These are phyloP conservation scores for Sylvia borin DNA, from an alignment of 2,797 vertebrate genomes.

Conservation along the genomic window DNA sequence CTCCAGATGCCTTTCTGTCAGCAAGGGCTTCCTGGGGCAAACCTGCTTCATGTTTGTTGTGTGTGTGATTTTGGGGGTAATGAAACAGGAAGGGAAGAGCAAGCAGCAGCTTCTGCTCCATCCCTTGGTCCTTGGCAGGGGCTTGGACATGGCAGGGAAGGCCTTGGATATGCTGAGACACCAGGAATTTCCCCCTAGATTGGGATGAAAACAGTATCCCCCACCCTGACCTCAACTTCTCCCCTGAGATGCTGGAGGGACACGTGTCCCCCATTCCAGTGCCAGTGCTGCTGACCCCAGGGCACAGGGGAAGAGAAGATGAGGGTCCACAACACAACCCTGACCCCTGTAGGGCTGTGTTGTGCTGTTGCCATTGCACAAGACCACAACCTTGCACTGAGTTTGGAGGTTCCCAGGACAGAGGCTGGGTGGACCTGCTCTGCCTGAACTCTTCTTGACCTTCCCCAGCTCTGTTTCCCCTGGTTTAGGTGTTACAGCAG, in stretches of 20 bases:
- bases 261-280: fast-evolving
- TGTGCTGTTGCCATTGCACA: fast-evolving
- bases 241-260: neutral
- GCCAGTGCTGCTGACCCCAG: neutral
- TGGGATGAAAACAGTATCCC: neutral
- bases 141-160: neutral
- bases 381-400: neutral
- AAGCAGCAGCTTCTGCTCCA: neutral
- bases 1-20: neutral
- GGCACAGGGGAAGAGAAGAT: fast-evolving
- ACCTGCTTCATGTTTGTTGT: neutral
- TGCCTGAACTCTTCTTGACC: neutral
- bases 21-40: neutral
- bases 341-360: fast-evolving
- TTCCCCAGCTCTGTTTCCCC: neutral
- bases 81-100: neutral
- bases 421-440: neutral
- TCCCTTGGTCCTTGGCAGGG: fast-evolving
- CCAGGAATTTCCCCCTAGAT: fast-evolving
- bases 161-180: fast-evolving
- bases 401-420: neutral
- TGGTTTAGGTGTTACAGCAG: neutral
- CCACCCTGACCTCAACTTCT: neutral
- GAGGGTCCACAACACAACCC: fast-evolving
- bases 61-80: neutral